Base-by-base conservation (phyloP, 2,113 vertebrate genomes). In the Cyanoliseus patagonus region DNA sequence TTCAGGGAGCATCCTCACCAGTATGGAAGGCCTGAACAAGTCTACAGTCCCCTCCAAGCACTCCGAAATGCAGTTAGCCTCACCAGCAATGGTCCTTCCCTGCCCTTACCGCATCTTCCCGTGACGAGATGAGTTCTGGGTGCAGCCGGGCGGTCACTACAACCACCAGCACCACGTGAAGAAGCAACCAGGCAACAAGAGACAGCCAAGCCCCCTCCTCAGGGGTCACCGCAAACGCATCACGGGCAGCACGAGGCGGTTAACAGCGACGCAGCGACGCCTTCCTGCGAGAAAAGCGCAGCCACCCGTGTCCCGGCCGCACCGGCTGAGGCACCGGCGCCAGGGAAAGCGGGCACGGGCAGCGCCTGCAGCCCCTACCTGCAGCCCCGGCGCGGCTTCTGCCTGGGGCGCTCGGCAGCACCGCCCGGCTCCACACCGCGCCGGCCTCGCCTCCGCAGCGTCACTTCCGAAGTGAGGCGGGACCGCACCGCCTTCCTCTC, bases 1-100 rank as follows among this genome's bases (percentile, higher is more conserved):
- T 24, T 20, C 35, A n/a, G 18, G 13, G 7, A 37, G 24, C 47
- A 24, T 2, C 52, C 24, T 2, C 20, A 10, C 25, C 23, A 35
- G 30, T 3, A 16, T 1, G 2, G 28, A 17, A 13, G 7, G 20
- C 3, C 10, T 31, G 5, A 5, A 15, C 5, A 13, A 7, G 25
- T 3, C 33, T 4, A 1, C 12, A 4, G 1, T 5, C 14, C 15
- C 6, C 4, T 8, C 0, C 4, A 2, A 33, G 4, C 13, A 1
- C 9, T 2, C 11, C 24, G 8, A 25, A 11, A 4, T 35, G 6
- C 61, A 4, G 55, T 35, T 16, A 11, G 63, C 9, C 22, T 28
- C 15, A 2, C 4, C 52, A 20, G 1, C 47, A 0, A 22, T 0
- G 7, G 2, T 5, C 52, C 13, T 6, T 16, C 24, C 51, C 70